Base-by-base conservation (phyloP, 2,888 invertebrate species). In the Hypomecis punctinalis region DNA sequence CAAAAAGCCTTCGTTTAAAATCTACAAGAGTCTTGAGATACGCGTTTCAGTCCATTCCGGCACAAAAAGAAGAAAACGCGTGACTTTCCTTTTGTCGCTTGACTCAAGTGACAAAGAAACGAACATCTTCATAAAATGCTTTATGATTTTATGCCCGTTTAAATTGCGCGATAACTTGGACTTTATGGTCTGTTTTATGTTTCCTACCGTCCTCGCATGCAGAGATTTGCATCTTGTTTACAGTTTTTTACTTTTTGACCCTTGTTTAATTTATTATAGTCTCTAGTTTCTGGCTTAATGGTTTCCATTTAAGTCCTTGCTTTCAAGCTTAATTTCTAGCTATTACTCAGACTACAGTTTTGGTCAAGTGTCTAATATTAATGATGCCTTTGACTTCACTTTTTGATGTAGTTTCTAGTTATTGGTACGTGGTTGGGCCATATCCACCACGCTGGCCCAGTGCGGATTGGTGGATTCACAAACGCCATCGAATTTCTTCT, bases 11-110 rank as follows among this genome's bases (percentile, higher is more conserved):
- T 59, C 54, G 45, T 49, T 60, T 59, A 43, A 59, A 46, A 52
- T 52, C 35, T 53, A 9, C 40, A 42, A 59, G 49, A 54, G 56
- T 47, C 55, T 56, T 51, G 51, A 54, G 60, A 52, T 56, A 52
- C 56, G 47, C 51, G 46, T 64, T 56, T 43, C 60, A 23, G 51
- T 42, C 36, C 52, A 47, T 64, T 64, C 42, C 23, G 39, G 60
- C 13, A 35, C 9, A 39, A 39, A 54, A 52, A 23, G 40, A 47
- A 51, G 51, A 43, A 51, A 59, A 53, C 45, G 39, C 55, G 39
- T 51, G 57, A 42, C 39, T 52, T 58, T 63, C 53, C 46, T 45
- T 43, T 57, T 63, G 53, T 57, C 37, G 10, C 42, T 56, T n/a
- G 10, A 52, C 10, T 10, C 55, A 5, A 11, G 53, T 23, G 23